Evolutionary conservation across 1,140 invertebrate species (phyloP), one percentile per base, ranked within the genome.

Genomic region (Aethina tumida): DNA sequence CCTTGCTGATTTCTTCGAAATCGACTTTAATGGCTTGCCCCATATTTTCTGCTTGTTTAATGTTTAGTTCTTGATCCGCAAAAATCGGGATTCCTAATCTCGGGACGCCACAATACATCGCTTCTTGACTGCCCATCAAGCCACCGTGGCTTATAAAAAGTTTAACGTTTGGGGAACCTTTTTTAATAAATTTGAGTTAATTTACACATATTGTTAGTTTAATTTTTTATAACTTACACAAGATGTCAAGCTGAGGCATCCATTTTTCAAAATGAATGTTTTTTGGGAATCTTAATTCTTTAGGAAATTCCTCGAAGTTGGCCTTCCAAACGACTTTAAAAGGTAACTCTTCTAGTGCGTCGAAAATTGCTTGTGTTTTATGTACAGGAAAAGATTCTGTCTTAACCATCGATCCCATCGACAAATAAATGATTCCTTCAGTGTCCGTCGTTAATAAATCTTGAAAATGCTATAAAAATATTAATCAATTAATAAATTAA

Each of bases 221-320:
- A n/a, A n/a, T n/a, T n/a, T n/a, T n/a, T n/a, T n/a, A n/a, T n/a
- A n/a, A 40, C 46, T 55, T 63, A 70, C 72, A 72, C 24, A 77
- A 55, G 50, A 78, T 59, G 53, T 74, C 73, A 48, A 74, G 70
- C 59, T 84, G 81, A n/a, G 81, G 79, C 45, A 77, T 61, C 80
- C 79, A 84, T 45, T 70, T 65, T 30, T 68, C 50, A 15, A 75
- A 67, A 58, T 69, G 68, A 16, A 81, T 67, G 57, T 79, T 79
- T 13, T 53, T 16, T 8, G 74, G 67, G 39, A 71, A 30, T 28
- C 43, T 47, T 6, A 51, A 31, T 4, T 52, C 25, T 16, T 61
- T 47, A 0, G 60, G 47, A 38, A 65, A 51, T 18, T 58, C 59
- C 18, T 64, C 67, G 26, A 58, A 60, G 28, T 64, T 60, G 39